These are phyloP conservation scores for Narcine bancroftii DNA, from an alignment of 2,113 vertebrate genomes.

Conservation along the genomic window DNA sequence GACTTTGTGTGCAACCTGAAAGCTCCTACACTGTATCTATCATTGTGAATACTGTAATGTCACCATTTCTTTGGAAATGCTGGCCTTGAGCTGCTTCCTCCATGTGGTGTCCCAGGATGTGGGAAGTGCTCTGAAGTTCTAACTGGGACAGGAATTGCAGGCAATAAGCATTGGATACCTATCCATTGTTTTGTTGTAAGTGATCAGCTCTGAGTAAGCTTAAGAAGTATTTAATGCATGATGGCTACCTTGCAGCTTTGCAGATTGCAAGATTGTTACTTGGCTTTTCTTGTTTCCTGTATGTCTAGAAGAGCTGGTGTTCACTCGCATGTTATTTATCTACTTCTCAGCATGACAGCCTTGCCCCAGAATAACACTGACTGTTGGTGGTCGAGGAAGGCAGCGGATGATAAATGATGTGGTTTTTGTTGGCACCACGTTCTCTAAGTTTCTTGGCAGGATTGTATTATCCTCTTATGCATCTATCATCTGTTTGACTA, in stretches of 20 bases:
- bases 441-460: background rate
- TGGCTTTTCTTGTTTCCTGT: background rate
- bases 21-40: too few species aligned
- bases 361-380: too few species aligned
- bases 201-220: background rate
- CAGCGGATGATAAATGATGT: background rate
- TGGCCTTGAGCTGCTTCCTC: too few species aligned
- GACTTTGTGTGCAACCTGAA: too few species aligned
- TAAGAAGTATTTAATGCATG: background rate
- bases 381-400: background rate
- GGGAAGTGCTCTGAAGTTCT: background rate
- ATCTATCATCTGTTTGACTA: background rate
- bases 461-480: background rate
- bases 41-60: too few species aligned
- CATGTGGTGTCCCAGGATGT: too few species aligned
- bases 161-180: background rate
- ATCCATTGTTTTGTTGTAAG: slow-evolving; percentile 16
- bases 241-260: background rate
- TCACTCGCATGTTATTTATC: background rate
- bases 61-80: too few species aligned
- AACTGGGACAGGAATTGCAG: background rate
- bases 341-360: background rate
- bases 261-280: background rate
- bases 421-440: background rate
- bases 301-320: background rate